These are phyloP conservation scores for Netelia virgata DNA, from an alignment of 2,888 invertebrate genomes.

Conservation along the genomic window DNA sequence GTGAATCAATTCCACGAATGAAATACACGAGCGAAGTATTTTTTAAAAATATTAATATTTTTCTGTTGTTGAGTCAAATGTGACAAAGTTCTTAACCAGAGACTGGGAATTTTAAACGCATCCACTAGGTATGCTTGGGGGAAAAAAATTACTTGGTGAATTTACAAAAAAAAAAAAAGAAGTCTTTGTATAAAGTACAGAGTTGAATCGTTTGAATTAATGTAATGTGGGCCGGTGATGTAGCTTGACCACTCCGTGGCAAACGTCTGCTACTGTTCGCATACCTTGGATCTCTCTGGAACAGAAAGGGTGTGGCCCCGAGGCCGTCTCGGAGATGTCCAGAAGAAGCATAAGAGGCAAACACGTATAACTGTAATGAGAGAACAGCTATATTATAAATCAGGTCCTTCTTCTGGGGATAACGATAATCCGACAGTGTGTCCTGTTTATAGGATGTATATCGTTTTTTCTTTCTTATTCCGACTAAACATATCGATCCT, in stretches of 20 bases:
- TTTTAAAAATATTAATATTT: constrained; percentile 7
- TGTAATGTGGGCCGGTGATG: constrained; percentile 38
- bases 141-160: not conserved
- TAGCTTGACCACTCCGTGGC: constrained; percentile 34
- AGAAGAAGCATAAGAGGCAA: constrained; percentile 68
- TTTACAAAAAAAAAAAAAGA: not conserved
- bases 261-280: constrained; percentile 53
- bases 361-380: constrained; percentile 74
- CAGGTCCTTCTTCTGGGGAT: constrained; percentile 79
- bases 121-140: no score
- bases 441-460: constrained; percentile 35
- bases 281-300: constrained; percentile 26
- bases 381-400: constrained; percentile 82
- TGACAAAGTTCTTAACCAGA: not conserved
- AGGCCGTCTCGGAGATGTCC: constrained; percentile 77
- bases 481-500: not conserved
- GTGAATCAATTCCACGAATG: constrained; percentile 53
- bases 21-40: constrained; percentile 37
- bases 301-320: constrained; percentile 78
- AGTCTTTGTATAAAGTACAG: not conserved
- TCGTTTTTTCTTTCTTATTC: not conserved
- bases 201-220: constrained; percentile 22
- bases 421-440: constrained; percentile 76
- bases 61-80: not conserved
- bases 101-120: not conserved